A percentile compares a stretch with the other conserved stretches of the same genome.
phyloP scores from a whole-genome alignment of 1,140 invertebrate genomes.

The Ephestia elutella region DNA sequence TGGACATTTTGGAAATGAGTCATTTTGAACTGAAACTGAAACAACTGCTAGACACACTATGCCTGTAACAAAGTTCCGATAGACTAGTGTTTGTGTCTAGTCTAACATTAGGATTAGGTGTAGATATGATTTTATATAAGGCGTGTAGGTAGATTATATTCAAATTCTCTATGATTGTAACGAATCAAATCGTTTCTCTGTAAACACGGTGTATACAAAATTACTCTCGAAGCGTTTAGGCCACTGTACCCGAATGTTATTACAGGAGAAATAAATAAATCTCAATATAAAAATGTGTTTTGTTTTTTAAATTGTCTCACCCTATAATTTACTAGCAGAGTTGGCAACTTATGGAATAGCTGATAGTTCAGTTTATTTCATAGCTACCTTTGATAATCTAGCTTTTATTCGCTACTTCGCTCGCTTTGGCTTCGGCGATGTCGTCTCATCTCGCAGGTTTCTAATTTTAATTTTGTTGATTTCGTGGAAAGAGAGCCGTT shows the following conservation, averaged over 20 bases:
- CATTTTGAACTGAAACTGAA: not conserved
- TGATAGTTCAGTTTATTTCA: no score
- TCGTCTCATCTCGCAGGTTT: no score
- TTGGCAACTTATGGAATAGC: no score
- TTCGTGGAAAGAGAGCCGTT: no score
- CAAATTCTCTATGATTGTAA: constrained; percentile 63
- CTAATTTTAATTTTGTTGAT: no score
- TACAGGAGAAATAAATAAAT: constrained; percentile 63
- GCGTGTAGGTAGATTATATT: constrained; percentile 63
- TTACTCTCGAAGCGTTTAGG: constrained; percentile 58
- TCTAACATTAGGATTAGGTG: constrained; percentile 60
- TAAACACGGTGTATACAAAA: constrained; percentile 55
- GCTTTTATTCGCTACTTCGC: no score
- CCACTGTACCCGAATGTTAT: constrained; percentile 56
- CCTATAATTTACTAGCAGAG: no score
- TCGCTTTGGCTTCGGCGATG: no score
- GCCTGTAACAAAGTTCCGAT: constrained; percentile 42
- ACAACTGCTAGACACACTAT: constrained; percentile 12
- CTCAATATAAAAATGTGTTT: constrained; percentile 28
- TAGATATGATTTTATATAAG: constrained; percentile 70
- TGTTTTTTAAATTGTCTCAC: constrained; percentile 7
- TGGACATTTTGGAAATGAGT: not conserved
- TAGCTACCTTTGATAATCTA: no score
- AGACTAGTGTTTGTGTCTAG: constrained; percentile 53
- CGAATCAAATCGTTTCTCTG: constrained; percentile 37